phyloP scores from a whole-genome alignment of 2,888 invertebrate species.

The Apamea crenata region DNA sequence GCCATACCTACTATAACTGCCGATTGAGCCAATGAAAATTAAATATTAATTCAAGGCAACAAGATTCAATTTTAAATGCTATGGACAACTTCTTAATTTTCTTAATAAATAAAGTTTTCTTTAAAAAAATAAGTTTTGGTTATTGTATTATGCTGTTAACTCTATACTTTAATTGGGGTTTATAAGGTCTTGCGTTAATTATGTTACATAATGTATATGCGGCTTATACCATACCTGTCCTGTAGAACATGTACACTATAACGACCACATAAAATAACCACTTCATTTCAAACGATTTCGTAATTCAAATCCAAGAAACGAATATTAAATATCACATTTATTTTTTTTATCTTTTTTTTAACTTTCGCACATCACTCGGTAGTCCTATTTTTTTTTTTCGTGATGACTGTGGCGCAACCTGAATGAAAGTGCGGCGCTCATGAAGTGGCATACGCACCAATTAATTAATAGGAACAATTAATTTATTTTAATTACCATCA shows the following conservation, averaged over 20 bases:
- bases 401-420: constrained; percentile 48
- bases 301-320: constrained; percentile 40
- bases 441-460: constrained; percentile 42
- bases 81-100: too few relatives aligned
- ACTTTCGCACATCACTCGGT: constrained; percentile 19
- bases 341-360: constrained; percentile 23
- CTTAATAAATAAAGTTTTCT: too few relatives aligned
- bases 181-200: too few relatives aligned
- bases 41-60: too few relatives aligned
- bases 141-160: too few relatives aligned
- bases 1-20: too few relatives aligned
- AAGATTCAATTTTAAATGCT: too few relatives aligned
- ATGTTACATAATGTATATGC: not conserved
- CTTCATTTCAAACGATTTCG: constrained; percentile 77
- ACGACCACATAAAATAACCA: constrained; percentile 81
- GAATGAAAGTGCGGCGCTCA: constrained; percentile 62
- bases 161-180: too few relatives aligned
- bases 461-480: constrained; percentile 68
- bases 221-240: constrained; percentile 73
- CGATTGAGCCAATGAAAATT: too few relatives aligned
- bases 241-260: constrained; percentile 80
- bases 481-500: constrained; percentile 69
- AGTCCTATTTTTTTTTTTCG: constrained; percentile 54
- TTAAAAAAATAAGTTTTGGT: not conserved
- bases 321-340: constrained; percentile 15